These are phyloP conservation scores for Pampusana beccarii DNA, from an alignment of 2,113 vertebrate species.

Conservation along the genomic window DNA sequence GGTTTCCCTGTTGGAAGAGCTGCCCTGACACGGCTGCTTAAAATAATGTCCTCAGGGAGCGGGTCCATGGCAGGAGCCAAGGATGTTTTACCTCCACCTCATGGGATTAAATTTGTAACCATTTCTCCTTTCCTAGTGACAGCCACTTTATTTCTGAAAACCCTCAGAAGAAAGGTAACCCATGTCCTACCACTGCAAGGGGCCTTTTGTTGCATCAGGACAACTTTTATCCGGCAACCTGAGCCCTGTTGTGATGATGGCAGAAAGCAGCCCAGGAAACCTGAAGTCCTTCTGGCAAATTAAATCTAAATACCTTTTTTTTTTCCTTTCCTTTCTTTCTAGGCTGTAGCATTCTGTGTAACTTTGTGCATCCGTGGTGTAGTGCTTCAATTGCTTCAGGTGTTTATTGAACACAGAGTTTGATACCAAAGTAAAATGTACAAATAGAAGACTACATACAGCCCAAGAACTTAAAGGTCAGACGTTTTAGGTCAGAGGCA, in stretches of 20 bases:
- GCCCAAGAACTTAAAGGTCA: not conserved
- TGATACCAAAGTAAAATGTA: not conserved
- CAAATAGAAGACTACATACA: not conserved
- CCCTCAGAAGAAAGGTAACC: not conserved
- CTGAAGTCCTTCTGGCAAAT: not conserved
- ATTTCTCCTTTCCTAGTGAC: fast-evolving
- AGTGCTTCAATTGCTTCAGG: not conserved
- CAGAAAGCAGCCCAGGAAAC: not conserved
- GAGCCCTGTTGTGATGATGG: fast-evolving
- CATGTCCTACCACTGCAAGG: fast-evolving
- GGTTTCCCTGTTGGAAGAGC: not conserved
- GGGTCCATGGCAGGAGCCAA: fast-evolving
- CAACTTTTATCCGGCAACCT: too few species aligned
- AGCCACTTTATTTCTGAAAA: not conserved
- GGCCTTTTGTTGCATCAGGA: too few species aligned
- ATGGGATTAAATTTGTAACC: fast-evolving
- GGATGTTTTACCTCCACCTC: fast-evolving
- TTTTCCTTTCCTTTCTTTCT: not conserved
- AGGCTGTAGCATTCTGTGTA: not conserved
- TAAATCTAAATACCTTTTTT: not conserved
- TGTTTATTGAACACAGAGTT: not conserved
- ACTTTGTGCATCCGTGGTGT: too few species aligned
- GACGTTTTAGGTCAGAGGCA: conserved; percentile 77
- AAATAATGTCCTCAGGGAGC: fast-evolving
- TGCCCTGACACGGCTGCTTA: not conserved